Percentiles rank a stretch among this genome's conserved stretches.
Conservation (phyloP, 1,140 invertebrate species). For the Antheraea pernyi region DNA sequence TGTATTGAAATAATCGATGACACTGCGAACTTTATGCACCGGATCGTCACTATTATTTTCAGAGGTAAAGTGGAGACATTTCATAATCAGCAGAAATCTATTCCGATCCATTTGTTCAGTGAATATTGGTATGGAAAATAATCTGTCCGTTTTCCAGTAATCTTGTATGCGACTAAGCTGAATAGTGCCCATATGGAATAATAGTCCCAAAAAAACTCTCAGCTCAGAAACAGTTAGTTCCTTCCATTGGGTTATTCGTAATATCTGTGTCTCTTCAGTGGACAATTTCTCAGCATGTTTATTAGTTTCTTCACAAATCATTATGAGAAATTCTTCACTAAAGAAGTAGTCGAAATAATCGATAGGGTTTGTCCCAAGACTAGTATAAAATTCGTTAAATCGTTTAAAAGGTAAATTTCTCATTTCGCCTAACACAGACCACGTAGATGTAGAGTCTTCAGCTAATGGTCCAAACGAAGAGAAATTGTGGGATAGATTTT, state of each 20-base stretch:
- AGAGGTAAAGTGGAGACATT: conserved; percentile 40
- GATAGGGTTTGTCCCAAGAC: no score
- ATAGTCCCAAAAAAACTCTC: conserved; percentile 43
- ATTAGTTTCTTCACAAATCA: no score
- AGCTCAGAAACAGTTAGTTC: conserved; percentile 35
- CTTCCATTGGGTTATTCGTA: conserved; percentile 26
- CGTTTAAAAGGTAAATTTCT: no score
- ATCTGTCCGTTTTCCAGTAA: conserved; percentile 45
- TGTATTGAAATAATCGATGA: conserved; percentile 45
- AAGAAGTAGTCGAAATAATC: no score
- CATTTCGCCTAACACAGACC: neutral
- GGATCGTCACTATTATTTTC: conserved; percentile 25
- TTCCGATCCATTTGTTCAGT: conserved; percentile 40
- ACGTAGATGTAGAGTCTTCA: neutral
- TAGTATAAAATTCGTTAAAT: no score
- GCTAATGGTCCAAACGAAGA: no score
- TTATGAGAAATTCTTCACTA: no score
- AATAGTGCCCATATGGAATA: conserved; percentile 53
- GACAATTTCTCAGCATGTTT: no score
- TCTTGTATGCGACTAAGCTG: conserved; percentile 35
- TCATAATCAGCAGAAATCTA: conserved; percentile 43
- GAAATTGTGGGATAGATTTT: no score
- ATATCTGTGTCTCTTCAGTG: no score
- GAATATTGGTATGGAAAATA: conserved; percentile 36
- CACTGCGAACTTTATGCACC: conserved; percentile 26